Percentiles rank a stretch among this genome's conserved stretches.
Conservation (phyloP, 2,888 invertebrate genomes). For the Diabrotica balteata region DNA sequence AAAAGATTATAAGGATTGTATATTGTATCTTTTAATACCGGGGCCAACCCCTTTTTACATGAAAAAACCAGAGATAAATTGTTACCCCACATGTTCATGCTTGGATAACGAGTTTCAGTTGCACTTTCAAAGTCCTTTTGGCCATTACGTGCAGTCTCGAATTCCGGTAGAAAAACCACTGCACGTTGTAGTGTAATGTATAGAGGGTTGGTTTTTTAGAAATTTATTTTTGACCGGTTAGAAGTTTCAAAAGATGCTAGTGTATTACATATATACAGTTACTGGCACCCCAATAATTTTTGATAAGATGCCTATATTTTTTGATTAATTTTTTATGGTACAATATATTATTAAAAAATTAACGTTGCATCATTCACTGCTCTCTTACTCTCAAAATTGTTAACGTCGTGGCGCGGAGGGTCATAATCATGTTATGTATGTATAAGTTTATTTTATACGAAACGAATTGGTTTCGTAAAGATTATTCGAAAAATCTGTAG, state of each 20-base stretch:
- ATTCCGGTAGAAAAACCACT: conserved; percentile 20
- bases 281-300: too few species aligned
- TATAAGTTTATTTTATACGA: too few species aligned
- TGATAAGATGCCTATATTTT: too few species aligned
- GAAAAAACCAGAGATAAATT: conserved; percentile 32
- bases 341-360: too few species aligned
- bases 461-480: too few species aligned
- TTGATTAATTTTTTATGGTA: too few species aligned
- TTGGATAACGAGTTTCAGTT: conserved; percentile 27
- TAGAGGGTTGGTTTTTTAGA: background rate
- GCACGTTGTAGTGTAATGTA: background rate
- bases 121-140: conserved; percentile 15
- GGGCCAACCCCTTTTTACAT: conserved; percentile 22
- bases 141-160: conserved; percentile 12
- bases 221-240: background rate
- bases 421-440: too few species aligned
- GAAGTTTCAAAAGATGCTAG: background rate
- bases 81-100: conserved; percentile 30
- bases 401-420: too few species aligned
- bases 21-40: conserved; percentile 29
- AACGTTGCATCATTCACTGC: too few species aligned
- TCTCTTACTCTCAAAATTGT: too few species aligned
- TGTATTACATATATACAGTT: too few species aligned
- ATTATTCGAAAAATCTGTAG: too few species aligned
- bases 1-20: conserved; percentile 32